These are phyloP conservation scores for Otocyon megalotis DNA, from an alignment of 2,113 vertebrate species.

Conservation along the genomic window DNA sequence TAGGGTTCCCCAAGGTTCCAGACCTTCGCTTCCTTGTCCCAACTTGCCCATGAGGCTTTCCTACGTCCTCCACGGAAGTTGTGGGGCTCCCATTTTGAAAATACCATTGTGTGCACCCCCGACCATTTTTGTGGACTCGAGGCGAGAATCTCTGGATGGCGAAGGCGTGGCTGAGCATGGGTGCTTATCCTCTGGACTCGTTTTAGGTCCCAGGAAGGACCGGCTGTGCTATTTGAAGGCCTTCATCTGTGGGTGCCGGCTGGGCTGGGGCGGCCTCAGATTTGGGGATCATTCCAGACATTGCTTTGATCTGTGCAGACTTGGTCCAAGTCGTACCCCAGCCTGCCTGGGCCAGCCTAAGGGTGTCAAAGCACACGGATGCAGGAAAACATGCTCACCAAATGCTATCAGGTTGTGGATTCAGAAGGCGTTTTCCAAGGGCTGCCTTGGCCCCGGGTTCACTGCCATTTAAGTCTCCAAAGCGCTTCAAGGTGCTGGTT, in stretches of 20 bases:
- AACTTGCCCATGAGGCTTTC: neutral
- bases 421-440: neutral
- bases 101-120: accelerated
- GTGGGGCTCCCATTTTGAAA: neutral
- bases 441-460: neutral
- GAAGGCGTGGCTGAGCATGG: neutral
- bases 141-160: neutral
- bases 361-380: no score
- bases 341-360: accelerated
- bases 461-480: neutral
- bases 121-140: neutral
- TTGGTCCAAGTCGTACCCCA: neutral
- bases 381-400: neutral
- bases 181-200: neutral
- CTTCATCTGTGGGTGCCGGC: neutral
- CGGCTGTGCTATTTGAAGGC: neutral
- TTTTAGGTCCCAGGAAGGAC: accelerated
- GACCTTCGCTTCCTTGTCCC: accelerated
- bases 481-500: neutral
- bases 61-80: no score
- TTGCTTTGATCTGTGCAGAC: neutral
- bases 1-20: neutral
- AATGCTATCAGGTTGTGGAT: neutral
- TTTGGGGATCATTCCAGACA: neutral
- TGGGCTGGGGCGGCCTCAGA: no score